Conservation (phyloP, 2,113 vertebrate genomes). For the Poecile atricapillus region DNA sequence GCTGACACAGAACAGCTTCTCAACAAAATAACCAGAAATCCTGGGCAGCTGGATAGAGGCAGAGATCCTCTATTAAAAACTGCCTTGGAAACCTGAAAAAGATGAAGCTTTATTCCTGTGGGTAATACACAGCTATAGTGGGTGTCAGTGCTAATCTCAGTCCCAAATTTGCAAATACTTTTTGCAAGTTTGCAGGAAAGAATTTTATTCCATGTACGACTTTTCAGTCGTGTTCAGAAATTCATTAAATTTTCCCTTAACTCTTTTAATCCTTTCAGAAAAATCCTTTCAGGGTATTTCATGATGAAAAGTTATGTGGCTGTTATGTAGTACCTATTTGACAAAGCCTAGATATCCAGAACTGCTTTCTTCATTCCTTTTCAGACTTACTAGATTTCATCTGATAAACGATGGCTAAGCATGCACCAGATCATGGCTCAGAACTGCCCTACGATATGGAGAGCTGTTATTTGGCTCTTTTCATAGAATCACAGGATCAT, state of each 20-base stretch:
- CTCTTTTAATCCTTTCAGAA: constrained; percentile 9
- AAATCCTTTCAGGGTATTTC: neutral
- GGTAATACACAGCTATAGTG: neutral
- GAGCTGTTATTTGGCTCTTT: neutral
- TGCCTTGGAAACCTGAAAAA: constrained; percentile 22
- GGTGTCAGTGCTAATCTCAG: neutral
- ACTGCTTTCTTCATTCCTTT: neutral
- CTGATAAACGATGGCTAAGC: neutral
- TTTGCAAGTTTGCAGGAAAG: neutral
- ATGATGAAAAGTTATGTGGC: neutral
- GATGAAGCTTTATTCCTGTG: neutral
- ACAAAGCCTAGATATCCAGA: neutral
- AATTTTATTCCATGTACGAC: neutral
- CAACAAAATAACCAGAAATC: neutral
- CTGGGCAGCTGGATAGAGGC: constrained; percentile 31
- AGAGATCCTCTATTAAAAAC: neutral
- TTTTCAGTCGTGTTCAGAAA: constrained; percentile 21
- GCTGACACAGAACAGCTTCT: neutral
- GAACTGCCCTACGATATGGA: rapidly evolving
- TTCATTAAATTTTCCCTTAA: neutral
- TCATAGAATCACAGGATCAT: neutral
- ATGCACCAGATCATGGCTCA: neutral
- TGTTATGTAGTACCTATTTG: neutral
- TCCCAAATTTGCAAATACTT: neutral
- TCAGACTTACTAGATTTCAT: neutral